Percentiles rank a stretch among this genome's conserved stretches.
Evolutionary conservation across 2,888 invertebrate genomes (phyloP).

Genomic region (Synanthedon andrenaeformis): DNA sequence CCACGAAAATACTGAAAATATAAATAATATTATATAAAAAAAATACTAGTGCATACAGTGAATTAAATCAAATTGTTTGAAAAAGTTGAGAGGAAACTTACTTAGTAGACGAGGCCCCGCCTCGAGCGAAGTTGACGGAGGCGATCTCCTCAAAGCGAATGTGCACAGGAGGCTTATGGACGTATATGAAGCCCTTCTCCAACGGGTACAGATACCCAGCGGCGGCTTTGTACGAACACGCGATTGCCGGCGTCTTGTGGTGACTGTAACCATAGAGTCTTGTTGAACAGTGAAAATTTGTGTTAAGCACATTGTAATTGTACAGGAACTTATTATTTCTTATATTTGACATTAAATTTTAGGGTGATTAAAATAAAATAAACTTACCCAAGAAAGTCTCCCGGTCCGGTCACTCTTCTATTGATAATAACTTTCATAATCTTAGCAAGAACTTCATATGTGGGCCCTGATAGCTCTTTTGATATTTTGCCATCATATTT

Average conservation of each 20-base stretch:
- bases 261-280: constrained; percentile 72
- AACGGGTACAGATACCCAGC: constrained; percentile 97
- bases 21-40: no score
- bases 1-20: no score
- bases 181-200: constrained; percentile 97
- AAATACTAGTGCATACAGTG: no score
- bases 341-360: no score
- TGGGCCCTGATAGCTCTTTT: constrained; percentile 91
- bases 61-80: no score
- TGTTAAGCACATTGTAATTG: no score
- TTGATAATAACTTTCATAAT: constrained; percentile 97
- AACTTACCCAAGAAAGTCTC: constrained; percentile 87
- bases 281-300: no score
- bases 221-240: constrained; percentile 97
- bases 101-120: constrained; percentile 79
- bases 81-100: constrained; percentile 15
- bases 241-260: constrained; percentile 88
- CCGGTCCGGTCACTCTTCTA: constrained; percentile 94
- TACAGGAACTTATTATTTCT: no score
- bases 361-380: not conserved
- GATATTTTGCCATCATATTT: constrained; percentile 94
- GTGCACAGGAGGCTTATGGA: constrained; percentile 98
- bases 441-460: constrained; percentile 95
- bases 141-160: constrained; percentile 97
- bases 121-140: constrained; percentile 94